Percentiles rank a stretch among this genome's conserved stretches.
These are phyloP conservation scores for Brachionus sp. DNA, from an alignment of 1,140 invertebrate genomes.

Conservation along the genomic window DNA sequence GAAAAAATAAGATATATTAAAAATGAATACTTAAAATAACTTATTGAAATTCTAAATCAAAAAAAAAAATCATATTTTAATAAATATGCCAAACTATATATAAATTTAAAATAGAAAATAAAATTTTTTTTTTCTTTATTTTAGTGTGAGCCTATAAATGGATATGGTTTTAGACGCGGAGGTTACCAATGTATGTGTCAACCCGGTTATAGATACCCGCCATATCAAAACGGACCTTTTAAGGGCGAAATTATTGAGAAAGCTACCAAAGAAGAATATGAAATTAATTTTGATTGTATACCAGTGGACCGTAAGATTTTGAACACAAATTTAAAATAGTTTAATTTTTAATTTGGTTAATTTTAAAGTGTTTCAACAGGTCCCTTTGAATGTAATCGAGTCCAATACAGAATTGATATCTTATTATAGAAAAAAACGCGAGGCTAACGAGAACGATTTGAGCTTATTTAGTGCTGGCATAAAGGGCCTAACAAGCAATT, in stretches of 20 bases:
- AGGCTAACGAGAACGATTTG: neutral
- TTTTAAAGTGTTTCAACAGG: constrained; percentile 30
- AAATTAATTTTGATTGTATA: constrained; percentile 83
- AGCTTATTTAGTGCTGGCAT: constrained; percentile 18
- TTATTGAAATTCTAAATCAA: too few relatives aligned
- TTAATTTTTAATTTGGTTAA: neutral
- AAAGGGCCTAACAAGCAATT: constrained; percentile 11
- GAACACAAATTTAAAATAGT: neutral
- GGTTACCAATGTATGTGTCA: constrained; percentile 85
- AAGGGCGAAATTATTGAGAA: constrained; percentile 87
- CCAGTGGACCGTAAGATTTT: constrained; percentile 70
- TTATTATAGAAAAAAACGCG: constrained; percentile 31
- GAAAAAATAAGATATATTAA: too few relatives aligned
- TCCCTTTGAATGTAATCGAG: constrained; percentile 40
- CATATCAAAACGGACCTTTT: constrained; percentile 78
- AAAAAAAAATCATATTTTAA: too few relatives aligned
- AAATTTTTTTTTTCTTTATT: too few relatives aligned
- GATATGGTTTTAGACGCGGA: constrained; percentile 88
- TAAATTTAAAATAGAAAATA: too few relatives aligned
- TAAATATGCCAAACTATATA: too few relatives aligned
- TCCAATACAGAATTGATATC: constrained; percentile 43
- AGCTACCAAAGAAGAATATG: constrained; percentile 83
- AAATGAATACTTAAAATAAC: too few relatives aligned
- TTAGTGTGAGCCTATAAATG: constrained; percentile 87
- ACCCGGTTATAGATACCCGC: constrained; percentile 81